A percentile compares a stretch with the other conserved stretches of the same genome.
Conservation (phyloP, 2,797 vertebrate genomes). For the Monodelphis domestica region DNA sequence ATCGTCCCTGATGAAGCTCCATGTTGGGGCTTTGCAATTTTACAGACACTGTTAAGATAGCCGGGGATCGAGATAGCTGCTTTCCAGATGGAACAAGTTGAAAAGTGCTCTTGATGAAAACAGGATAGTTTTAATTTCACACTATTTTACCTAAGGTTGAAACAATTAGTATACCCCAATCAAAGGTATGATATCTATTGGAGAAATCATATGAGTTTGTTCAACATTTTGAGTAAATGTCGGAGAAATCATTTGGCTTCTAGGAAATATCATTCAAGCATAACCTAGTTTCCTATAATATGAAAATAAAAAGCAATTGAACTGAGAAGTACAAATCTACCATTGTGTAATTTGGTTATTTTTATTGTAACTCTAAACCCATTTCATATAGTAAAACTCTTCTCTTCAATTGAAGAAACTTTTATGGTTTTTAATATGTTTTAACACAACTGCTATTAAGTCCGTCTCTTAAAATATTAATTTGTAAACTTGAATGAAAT, state of each 20-base stretch:
- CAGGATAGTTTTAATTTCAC: constrained; percentile 18
- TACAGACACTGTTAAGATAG: constrained; percentile 52
- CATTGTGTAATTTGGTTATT: constrained; percentile 56
- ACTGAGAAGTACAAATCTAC: constrained; percentile 65
- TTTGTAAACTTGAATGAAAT: constrained; percentile 74
- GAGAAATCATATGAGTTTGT: constrained; percentile 53
- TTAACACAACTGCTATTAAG: constrained; percentile 73
- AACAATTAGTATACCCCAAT: constrained; percentile 46
- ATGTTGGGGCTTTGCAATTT: constrained; percentile 35
- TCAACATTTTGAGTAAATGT: constrained; percentile 68
- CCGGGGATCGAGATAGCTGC: constrained; percentile 34
- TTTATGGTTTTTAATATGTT: constrained; percentile 64
- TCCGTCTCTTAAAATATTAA: constrained; percentile 75
- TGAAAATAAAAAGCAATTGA: constrained; percentile 77
- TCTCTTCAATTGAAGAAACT: constrained; percentile 50
- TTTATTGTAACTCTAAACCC: constrained; percentile 70
- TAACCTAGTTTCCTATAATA: constrained; percentile 60
- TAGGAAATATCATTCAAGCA: constrained; percentile 64
- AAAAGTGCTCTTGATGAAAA: constrained; percentile 55
- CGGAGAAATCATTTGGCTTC: constrained; percentile 76
- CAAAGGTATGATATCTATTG: constrained; percentile 45
- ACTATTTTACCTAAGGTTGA: constrained; percentile 47
- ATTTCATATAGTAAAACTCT: constrained; percentile 67
- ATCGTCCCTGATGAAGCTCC: background rate
- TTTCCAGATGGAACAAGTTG: constrained; percentile 47